phyloP scores from a whole-genome alignment of 2,888 invertebrate genomes.

The Smittia aterrima region DNA sequence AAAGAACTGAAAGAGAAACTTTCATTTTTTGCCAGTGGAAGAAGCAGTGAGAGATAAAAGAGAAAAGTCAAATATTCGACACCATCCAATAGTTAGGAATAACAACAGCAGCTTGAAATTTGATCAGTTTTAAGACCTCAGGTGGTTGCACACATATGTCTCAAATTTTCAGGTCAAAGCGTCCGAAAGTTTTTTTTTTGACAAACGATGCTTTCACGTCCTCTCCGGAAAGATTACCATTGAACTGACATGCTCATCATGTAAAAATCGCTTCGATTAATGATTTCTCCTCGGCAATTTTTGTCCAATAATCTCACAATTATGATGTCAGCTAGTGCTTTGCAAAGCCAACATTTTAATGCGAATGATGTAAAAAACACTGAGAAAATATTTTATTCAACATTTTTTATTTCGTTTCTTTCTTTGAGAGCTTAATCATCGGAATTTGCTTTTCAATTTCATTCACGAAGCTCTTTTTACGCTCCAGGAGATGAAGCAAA shows the following conservation, averaged over 20 bases:
- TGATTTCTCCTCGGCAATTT: neutral
- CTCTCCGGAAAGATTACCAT: neutral
- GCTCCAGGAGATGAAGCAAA: neutral
- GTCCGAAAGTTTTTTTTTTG: neutral
- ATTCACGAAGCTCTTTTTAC: slow-evolving; percentile 6
- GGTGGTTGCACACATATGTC: neutral
- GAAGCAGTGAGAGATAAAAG: slow-evolving; percentile 21
- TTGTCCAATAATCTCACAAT: neutral
- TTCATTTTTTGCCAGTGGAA: slow-evolving; percentile 22
- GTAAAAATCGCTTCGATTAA: no score
- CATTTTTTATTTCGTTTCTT: neutral
- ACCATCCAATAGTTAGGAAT: neutral
- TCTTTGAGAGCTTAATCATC: neutral
- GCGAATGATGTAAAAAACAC: neutral
- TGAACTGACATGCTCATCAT: neutral
- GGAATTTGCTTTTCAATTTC: neutral
- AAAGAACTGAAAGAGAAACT: neutral
- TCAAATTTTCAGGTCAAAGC: slow-evolving; percentile 9
- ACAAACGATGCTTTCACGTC: neutral
- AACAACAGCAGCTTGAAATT: slow-evolving; percentile 1
- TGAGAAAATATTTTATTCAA: slow-evolving; percentile 6
- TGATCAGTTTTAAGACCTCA: neutral
- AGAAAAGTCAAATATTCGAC: slow-evolving; percentile 35
- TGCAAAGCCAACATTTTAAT: neutral
- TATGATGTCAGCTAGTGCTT: neutral